Conservation (phyloP, 2,888 invertebrate species). For the Hipparchia semele region DNA sequence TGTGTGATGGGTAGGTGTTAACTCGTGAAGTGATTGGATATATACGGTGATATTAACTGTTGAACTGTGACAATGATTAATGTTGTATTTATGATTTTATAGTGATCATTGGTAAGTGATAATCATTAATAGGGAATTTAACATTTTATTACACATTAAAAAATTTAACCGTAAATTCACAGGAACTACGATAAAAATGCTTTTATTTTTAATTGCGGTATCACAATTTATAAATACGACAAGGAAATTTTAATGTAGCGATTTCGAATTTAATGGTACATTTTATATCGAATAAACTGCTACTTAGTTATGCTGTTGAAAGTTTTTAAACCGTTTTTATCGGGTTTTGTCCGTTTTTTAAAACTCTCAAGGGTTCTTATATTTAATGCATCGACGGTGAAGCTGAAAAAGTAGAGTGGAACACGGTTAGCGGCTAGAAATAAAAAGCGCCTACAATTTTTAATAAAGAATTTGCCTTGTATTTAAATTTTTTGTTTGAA, state of each 20-base stretch:
- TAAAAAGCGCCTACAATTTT: slow-evolving; percentile 21
- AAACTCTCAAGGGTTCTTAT: slow-evolving; percentile 20
- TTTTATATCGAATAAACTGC: not conserved
- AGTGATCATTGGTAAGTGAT: slow-evolving; percentile 78
- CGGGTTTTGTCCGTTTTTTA: slow-evolving; percentile 14
- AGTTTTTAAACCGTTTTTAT: slow-evolving; percentile 15
- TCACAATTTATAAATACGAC: not conserved
- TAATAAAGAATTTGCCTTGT: slow-evolving; percentile 17
- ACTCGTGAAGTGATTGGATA: slow-evolving; percentile 66
- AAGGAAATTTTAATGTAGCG: not conserved
- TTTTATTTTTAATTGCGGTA: not conserved
- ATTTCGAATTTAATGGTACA: not conserved
- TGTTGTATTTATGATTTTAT: slow-evolving; percentile 73
- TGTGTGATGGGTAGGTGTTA: slow-evolving; percentile 58
- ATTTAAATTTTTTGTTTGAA: slow-evolving; percentile 9
- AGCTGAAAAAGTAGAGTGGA: slow-evolving; percentile 23
- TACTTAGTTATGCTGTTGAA: slow-evolving; percentile 7
- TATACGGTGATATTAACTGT: slow-evolving; percentile 26
- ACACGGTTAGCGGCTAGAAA: slow-evolving; percentile 16
- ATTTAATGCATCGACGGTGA: slow-evolving; percentile 25
- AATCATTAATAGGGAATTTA: too few species aligned
- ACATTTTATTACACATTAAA: not conserved
- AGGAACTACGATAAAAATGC: too few species aligned
- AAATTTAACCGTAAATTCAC: too few species aligned
- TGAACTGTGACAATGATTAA: slow-evolving; percentile 60